Base-by-base conservation (phyloP, 2,888 invertebrate species). In the Euclidia mi region DNA sequence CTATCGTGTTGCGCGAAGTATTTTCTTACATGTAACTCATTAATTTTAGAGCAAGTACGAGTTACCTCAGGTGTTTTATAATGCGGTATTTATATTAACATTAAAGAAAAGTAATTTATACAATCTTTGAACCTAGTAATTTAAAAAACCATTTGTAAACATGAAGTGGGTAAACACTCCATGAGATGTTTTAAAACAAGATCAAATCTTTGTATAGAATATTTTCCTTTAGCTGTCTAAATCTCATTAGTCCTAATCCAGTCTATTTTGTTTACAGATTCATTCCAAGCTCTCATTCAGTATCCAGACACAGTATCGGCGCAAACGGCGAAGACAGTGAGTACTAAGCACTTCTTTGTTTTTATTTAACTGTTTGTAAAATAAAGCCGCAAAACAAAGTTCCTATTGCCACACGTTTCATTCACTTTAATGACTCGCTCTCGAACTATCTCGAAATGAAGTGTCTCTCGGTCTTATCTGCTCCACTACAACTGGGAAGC, bases 201-300 rank as follows among this genome's bases (percentile, higher is more conserved):
- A 62, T 57, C 68, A 67, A 71, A 53, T 41, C 46, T 25, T 46
- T 52, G 48, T 45, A 32, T 35, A 29, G 38, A 59, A 41, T 44
- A 48, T 14, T 48, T 60, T 66, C 56, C 56, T 60, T 71, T 64
- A 65, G 43, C 59, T 53, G 49, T 69, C 52, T 41, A 41, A 37
- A 55, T 70, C 51, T 71, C 56, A 56, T 66, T 56, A 64, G 57
- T 59, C 51, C 59, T 71, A 63, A 62, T 65, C 56, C 61, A 48
- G 37, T 65, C 55, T 56, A 61, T 84, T 86, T 88, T 88, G 85
- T 86, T 95, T 95, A 75, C 96, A 98, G 98, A 97, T 95, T 97
- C 98, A 94, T 98, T 98, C 96, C 98, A 99, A 97, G 99, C 99
- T 71, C 96, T 99, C 88, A 99, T 99, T 92, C 99, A 99, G 95